Evolutionary conservation across 2,888 invertebrate species (phyloP), one percentile per base, ranked within the genome.

Genomic region (Sinotaia quadrata): DNA sequence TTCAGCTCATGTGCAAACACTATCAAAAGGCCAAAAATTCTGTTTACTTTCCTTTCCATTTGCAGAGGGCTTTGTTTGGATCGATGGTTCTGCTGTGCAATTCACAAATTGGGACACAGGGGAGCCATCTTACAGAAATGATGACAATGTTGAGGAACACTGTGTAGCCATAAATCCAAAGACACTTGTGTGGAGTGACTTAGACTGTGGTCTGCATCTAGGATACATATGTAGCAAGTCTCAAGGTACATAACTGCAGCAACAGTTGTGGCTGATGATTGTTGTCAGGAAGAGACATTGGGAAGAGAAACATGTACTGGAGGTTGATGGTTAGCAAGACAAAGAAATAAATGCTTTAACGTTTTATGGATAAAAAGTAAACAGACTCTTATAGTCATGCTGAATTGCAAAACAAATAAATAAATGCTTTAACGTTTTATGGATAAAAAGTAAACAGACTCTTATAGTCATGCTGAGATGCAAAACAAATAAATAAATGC

Each of bases 161-260:
- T 82, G 82, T 71, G 78, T 74, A 15, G 80, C 78, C 58, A 68
- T 81, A 18, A 72, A 72, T 41, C 24, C 74, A 7, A 62, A 71
- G 34, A 76, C 78, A 61, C 79, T 77, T 15, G 71, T 67, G 34
- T 82, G 82, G 82, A 78, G 79, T 68, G 82, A 81, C 67, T 70
- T 78, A 36, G 74, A 75, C 65, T 82, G 82, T 67, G 73, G 72
- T 52, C 60, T 57, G 10, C 68, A 69, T 59, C 67, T 79, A 51
- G 76, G 76, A n/a, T 81, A 75, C 67, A 67, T 82, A 31, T 82
- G 82, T 73, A 76, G 79, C 66, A 78, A 71, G 49, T 58, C 65
- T 18, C 68, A 72, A 71, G 75, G 82, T 80, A 71, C n/a, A n/a
- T n/a, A n/a, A n/a, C n/a, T n/a, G n/a, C n/a, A n/a, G n/a, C n/a